phyloP scores from a whole-genome alignment of 2,797 vertebrate genomes.

The Crenuchus spilurus region DNA sequence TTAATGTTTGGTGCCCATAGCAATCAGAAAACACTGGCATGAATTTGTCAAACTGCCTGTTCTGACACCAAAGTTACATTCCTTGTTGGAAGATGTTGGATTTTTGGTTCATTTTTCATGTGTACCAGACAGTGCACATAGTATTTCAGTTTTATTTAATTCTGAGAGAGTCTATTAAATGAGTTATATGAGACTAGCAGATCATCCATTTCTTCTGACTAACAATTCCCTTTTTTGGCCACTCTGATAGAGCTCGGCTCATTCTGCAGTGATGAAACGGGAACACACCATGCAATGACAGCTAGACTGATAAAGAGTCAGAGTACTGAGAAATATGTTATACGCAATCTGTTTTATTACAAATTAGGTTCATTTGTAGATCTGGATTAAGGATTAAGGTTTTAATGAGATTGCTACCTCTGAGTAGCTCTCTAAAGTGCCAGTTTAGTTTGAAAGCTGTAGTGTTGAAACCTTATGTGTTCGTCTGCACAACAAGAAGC shows the following conservation, averaged over 20 bases:
- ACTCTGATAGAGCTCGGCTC: not conserved
- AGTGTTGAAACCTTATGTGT: not conserved
- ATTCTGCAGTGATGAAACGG: constrained; percentile 1
- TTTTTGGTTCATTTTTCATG: not conserved
- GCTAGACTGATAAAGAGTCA: constrained; percentile 1
- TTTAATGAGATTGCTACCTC: not conserved
- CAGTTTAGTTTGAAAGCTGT: too few species aligned
- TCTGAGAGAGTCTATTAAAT: not conserved
- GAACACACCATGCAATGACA: constrained; percentile 1
- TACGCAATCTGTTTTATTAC: too few species aligned
- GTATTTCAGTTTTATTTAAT: not conserved
- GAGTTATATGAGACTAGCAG: not conserved
- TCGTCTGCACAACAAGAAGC: not conserved
- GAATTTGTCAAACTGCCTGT: not conserved
- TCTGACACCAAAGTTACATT: constrained; percentile 5
- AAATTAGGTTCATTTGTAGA: not conserved
- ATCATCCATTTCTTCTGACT: not conserved
- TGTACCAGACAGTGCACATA: not conserved
- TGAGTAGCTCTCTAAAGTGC: not conserved
- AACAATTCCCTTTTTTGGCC: not conserved
- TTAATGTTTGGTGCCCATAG: constrained; percentile 31
- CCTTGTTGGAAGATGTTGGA: not conserved
- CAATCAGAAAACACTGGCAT: constrained; percentile 15
- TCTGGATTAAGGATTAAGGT: not conserved
- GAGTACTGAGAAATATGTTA: too few species aligned